phyloP scores from a whole-genome alignment of 2,113 vertebrate species.

The Lichenostomus cassidix region DNA sequence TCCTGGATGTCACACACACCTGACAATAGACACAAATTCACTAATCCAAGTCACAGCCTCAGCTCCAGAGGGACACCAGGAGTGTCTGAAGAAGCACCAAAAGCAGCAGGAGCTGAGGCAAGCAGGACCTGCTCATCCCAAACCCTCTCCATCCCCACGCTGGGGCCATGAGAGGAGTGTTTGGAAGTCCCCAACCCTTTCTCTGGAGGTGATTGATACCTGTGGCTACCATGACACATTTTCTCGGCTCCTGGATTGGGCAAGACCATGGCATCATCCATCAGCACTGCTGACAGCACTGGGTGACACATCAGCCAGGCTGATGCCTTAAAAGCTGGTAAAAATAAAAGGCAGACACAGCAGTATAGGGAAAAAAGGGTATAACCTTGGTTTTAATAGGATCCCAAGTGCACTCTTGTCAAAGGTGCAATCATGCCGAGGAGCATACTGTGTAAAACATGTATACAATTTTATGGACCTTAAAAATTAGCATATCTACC shows the following conservation, averaged over 20 bases:
- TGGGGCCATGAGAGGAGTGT: neutral
- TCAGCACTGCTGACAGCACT: neutral
- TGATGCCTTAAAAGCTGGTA: too few species aligned
- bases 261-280: slow-evolving; percentile 3
- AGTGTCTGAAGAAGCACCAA: neutral
- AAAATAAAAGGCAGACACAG: too few species aligned
- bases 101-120: neutral
- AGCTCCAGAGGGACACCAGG: neutral
- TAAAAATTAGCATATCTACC: too few species aligned
- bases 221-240: neutral
- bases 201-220: neutral
- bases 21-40: neutral
- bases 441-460: too few species aligned
- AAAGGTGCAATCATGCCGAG: too few species aligned
- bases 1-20: fast-evolving
- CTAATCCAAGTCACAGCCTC: neutral
- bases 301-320: neutral
- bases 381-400: too few species aligned
- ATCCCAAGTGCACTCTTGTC: too few species aligned
- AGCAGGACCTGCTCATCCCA: neutral
- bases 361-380: too few species aligned
- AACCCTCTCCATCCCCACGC: fast-evolving
- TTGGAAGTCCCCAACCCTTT: neutral
- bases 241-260: neutral
- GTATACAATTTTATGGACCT: too few species aligned